Evolutionary conservation across 2,797 vertebrate genomes (phyloP), one percentile per base, ranked within the genome.

Genomic region (Nannoperca australis): DNA sequence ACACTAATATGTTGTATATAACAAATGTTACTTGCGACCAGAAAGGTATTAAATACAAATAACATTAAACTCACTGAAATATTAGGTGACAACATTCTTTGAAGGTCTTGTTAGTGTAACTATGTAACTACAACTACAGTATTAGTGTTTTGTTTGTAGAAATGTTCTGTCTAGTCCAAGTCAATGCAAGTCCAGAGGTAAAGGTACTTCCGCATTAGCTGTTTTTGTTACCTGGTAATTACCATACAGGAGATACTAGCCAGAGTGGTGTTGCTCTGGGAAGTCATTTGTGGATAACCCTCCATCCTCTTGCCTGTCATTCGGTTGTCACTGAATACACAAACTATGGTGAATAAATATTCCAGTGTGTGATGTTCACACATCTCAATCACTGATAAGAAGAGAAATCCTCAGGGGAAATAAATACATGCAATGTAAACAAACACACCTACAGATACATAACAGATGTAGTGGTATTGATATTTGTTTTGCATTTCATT

Each of bases 331-430:
- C 59, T 42, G 8, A 62, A 74, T 32, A 45, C 42, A 32, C 18
- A 38, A 9, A 13, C 18, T 10, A 6, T 11, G 8, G 36, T 7
- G 54, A 51, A 67, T 32, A 30, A 68, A 71, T 32, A 60, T 61
- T 54, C 15, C 22, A 12, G 56, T 32, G 45, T 36, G 44, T 49
- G 54, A 70, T 44, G 73, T 53, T 55, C 36, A 22, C 7, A 34
- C 42, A 76, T 80, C 61, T 70, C 60, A 56, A 20, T 77, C 67
- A 7, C 47, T 18, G 61, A 86, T 85, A 53, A 78, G 70, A 75
- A 50, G 13, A 34, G 38, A 32, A 60, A 63, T 36, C 34, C 36
- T 15, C 22, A 0, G 15, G 36, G 59, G 58, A 60, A 58, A 50
- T 27, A 17, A 42, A 34, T 60, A 60, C 36, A 42, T 4, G 2